Percentiles rank a stretch among this genome's conserved stretches.
These are phyloP conservation scores for Falco naumanni DNA, from an alignment of 2,797 vertebrate genomes.

Conservation along the genomic window DNA sequence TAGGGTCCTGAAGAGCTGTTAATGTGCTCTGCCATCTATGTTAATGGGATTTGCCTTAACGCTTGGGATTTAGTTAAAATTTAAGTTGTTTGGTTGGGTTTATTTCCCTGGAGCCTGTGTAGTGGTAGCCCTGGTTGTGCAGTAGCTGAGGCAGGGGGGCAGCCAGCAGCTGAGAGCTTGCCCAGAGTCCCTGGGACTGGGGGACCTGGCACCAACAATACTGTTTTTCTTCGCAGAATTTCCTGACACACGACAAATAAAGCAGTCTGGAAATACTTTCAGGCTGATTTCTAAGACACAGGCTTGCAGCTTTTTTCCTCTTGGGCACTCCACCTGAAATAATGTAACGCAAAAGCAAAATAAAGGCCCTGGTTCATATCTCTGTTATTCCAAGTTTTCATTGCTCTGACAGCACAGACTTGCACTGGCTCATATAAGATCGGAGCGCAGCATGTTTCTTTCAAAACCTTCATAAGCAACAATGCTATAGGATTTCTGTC, in stretches of 20 bases:
- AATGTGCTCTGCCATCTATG: not conserved
- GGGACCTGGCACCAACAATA: not conserved
- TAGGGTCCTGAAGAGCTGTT: not conserved
- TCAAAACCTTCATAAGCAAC: not conserved
- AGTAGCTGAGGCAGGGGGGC: not conserved
- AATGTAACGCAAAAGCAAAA: not conserved
- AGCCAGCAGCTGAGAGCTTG: not conserved
- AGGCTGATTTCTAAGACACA: not conserved
- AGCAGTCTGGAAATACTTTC: not conserved
- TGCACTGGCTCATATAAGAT: not conserved
- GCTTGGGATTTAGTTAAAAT: not conserved
- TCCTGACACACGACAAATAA: not conserved
- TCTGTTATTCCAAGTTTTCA: conserved; percentile 33
- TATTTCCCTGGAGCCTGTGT: not conserved
- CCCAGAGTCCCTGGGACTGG: not conserved
- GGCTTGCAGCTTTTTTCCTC: conserved; percentile 13
- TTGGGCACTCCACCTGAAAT: not conserved
- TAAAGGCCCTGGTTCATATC: conserved; percentile 6
- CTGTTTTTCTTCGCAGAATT: not conserved
- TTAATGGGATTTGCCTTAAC: not conserved
- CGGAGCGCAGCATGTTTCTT: not conserved
- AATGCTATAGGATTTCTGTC: conserved; percentile 31
- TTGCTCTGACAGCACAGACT: not conserved
- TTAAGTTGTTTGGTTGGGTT: not conserved
- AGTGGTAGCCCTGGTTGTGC: not conserved